Conservation (phyloP, 1,140 invertebrate species). For the Anoplolepis gracilipes region DNA sequence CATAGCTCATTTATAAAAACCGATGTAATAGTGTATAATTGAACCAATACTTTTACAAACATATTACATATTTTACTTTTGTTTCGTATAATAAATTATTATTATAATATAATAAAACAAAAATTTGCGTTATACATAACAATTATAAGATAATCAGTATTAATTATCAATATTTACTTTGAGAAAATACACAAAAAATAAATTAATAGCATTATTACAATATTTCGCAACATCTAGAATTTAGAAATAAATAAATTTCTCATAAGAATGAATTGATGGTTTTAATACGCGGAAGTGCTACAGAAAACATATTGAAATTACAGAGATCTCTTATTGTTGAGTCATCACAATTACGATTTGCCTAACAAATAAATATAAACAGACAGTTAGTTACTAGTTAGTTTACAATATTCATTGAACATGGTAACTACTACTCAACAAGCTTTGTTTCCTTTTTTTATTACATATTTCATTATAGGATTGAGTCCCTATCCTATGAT, state of each 20-base stretch:
- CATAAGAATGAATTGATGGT: neutral
- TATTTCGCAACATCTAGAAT: neutral
- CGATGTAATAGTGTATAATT: neutral
- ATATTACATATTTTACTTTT: too few relatives aligned
- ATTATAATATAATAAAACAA: too few relatives aligned
- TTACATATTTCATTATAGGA: neutral
- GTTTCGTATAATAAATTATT: too few relatives aligned
- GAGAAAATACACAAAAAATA: neutral
- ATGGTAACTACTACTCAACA: neutral
- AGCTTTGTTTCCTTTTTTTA: neutral
- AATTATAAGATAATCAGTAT: too few relatives aligned
- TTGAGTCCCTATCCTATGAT: neutral
- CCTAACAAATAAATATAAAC: neutral
- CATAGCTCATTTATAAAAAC: neutral
- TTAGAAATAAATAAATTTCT: neutral
- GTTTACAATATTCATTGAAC: neutral
- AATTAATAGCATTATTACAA: neutral
- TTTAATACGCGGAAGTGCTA: neutral
- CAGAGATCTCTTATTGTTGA: neutral
- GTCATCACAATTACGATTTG: neutral
- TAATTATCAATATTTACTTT: neutral
- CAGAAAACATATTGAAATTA: neutral
- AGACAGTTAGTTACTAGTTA: neutral
- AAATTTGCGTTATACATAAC: too few relatives aligned
- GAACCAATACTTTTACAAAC: neutral